Evolutionary conservation across 2,113 vertebrate species (phyloP), one percentile per base, ranked within the genome.

Genomic region (Apeltes quadracus): DNA sequence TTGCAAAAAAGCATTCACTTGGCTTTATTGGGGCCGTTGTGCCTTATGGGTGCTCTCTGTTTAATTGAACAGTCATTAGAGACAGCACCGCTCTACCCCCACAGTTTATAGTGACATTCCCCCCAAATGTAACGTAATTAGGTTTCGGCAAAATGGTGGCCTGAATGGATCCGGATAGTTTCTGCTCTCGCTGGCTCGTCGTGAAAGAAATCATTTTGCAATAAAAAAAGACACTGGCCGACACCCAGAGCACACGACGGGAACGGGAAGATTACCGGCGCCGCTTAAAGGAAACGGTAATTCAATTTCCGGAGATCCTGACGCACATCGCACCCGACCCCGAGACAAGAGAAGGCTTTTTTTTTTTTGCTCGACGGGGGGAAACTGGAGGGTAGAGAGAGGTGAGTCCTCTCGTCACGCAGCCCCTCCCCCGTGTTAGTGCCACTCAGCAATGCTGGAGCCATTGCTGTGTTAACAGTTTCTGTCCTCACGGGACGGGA

Each of bases 331-430:
- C 86, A 88, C 84, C 76, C 78, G 84, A 89, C 90, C 82, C 67
- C 81, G 84, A 92, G 89, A 93, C 91, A 93, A 91, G 90, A 91
- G 87, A 93, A 93, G 93, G 88, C 88, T 92, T 93, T 92, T 91
- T 34, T 29, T 29, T 29, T 29, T 29, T 86, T 86, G 85, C 91
- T 85, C 80, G 82, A 92, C 91, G 88, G 91, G 88, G 82, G 86
- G 29, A 88, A 87, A 81, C 76, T 85, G 78, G 87, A 92, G 90
- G 89, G 85, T 89, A 88, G 87, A 85, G 87, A 87, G 90, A 90
- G 90, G 92, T 92, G 87, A 79, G 87, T 89, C 84, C 78, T 88
- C 81, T 83, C 81, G 78, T 82, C 83, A 81, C 78, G 76, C 83
- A 66, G 74, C 86, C 84, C 84, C 88, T 82, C 88, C 84, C 72